Conservation (phyloP, 2,888 invertebrate species). For the Prosapia bicincta region DNA sequence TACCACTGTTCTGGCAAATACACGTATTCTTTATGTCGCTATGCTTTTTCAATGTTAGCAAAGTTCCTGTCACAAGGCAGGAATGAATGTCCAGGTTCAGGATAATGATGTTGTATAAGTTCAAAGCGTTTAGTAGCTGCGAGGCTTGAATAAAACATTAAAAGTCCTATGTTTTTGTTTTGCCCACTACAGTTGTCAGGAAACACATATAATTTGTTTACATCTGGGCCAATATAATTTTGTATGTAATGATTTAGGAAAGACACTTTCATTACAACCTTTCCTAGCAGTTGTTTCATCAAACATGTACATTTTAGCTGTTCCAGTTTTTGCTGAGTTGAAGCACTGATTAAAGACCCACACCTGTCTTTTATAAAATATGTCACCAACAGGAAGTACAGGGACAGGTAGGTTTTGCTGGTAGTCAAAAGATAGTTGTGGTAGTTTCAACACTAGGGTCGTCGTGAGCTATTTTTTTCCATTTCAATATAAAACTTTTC, state of each 20-base stretch:
- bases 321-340: conserved; percentile 4
- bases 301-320: too few relatives aligned
- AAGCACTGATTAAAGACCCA: conserved; percentile 16
- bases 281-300: conserved; percentile 9
- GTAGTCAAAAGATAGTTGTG: conserved; percentile 11
- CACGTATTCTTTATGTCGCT: conserved; percentile 7
- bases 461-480: background rate
- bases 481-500: conserved; percentile 7
- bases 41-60: conserved; percentile 12
- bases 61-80: conserved; percentile 6
- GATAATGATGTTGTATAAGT: background rate
- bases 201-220: conserved; percentile 5
- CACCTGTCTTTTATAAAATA: conserved; percentile 4
- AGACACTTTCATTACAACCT: background rate
- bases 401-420: conserved; percentile 18
- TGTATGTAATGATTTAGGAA: too few relatives aligned
- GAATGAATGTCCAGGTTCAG: conserved; percentile 1
- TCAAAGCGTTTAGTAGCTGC: background rate
- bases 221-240: background rate
- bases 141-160: background rate
- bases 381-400: conserved; percentile 1
- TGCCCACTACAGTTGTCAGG: background rate
- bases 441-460: background rate
- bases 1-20: conserved; percentile 10
- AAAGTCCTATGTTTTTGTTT: too few relatives aligned